Evolutionary conservation across 2,113 vertebrate species (phyloP).

Genomic region (Calidris pugnax): DNA sequence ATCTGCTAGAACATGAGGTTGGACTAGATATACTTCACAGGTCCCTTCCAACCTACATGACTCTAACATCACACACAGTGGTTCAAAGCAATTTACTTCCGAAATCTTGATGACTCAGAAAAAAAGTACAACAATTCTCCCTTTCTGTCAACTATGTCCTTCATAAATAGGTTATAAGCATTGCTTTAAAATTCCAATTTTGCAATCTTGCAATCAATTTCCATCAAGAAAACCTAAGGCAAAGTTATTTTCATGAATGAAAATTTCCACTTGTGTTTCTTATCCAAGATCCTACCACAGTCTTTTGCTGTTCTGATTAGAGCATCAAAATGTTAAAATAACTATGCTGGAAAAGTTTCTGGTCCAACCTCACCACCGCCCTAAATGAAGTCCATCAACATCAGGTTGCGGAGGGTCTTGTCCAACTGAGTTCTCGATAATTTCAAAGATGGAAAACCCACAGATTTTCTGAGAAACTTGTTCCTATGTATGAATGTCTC

Average conservation of each 20-base stretch:
- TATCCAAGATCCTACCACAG: not conserved
- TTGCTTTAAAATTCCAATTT: not conserved
- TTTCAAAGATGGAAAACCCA: not conserved
- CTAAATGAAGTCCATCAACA: not conserved
- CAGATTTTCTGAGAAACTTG: not conserved
- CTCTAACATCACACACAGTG: not conserved
- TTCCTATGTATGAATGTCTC: not conserved
- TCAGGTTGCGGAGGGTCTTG: not conserved
- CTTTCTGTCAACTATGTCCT: not conserved
- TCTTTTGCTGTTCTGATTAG: not conserved
- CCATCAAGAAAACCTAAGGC: not conserved
- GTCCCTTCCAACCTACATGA: not conserved
- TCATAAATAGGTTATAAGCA: not conserved
- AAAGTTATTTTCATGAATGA: not conserved
- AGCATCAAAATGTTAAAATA: not conserved
- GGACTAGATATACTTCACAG: not conserved
- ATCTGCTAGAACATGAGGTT: not conserved
- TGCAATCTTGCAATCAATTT: not conserved
- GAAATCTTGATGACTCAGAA: not conserved
- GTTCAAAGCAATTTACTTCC: not conserved
- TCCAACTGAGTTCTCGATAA: not conserved
- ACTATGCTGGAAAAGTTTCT: not conserved
- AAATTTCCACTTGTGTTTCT: not conserved
- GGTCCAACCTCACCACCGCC: accelerated
- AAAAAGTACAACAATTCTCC: not conserved